Conservation (phyloP, 1,140 invertebrate genomes). For the Hermatobates lingyangjiaoensis region DNA sequence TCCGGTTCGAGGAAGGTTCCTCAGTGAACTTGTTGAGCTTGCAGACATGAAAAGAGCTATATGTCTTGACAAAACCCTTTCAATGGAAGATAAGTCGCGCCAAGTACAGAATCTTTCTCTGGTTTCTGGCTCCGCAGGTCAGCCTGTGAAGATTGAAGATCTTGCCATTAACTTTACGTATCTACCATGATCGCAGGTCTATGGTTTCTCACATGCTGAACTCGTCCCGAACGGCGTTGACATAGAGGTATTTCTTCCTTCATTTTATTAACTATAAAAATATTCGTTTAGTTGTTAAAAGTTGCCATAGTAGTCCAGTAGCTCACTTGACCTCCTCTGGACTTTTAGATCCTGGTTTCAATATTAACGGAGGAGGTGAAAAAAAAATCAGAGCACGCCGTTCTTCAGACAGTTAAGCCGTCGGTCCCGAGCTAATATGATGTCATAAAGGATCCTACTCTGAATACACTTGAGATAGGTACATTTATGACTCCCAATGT, state of each 20-base stretch:
- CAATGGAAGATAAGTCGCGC: conserved; percentile 36
- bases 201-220: conserved; percentile 36
- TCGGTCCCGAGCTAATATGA: too few species aligned
- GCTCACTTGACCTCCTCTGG: too few species aligned
- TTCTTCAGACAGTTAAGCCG: too few species aligned
- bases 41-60: conserved; percentile 45
- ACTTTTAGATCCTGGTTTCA: too few species aligned
- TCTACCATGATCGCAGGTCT: conserved; percentile 59
- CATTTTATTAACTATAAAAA: too few species aligned
- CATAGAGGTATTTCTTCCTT: conserved; percentile 33
- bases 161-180: conserved; percentile 70
- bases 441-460: too few species aligned
- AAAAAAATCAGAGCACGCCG: too few species aligned
- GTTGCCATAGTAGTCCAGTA: too few species aligned
- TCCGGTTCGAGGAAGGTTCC: conserved; percentile 55
- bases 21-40: conserved; percentile 54
- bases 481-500: too few species aligned
- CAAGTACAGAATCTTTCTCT: conserved; percentile 42
- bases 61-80: conserved; percentile 38
- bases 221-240: conserved; percentile 37
- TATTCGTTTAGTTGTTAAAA: not conserved
- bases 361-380: too few species aligned
- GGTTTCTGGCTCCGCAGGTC: conserved; percentile 21
- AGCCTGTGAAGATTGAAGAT: conserved; percentile 50
- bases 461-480: too few species aligned